Percentiles rank a stretch among this genome's conserved stretches.
phyloP scores from a whole-genome alignment of 2,113 vertebrate species.

The Bolborhynchus lineola region DNA sequence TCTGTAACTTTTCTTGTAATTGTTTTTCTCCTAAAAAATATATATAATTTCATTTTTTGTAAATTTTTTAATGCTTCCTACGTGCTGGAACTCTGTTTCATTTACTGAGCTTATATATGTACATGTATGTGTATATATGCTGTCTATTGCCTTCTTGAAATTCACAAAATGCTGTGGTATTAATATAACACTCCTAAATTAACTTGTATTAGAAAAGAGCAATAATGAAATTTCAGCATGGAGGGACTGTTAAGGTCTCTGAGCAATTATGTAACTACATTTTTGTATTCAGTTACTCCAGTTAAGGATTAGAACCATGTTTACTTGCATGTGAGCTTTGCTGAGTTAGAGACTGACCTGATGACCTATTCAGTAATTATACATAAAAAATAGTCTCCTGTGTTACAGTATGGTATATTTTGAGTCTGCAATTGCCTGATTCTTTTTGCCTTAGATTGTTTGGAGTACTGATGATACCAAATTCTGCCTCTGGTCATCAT shows the following conservation, averaged over 20 bases:
- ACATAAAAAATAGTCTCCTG: neutral
- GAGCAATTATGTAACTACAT: rapidly evolving
- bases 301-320: neutral
- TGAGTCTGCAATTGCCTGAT: neutral
- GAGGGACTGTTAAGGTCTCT: neutral
- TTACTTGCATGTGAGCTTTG: neutral
- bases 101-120: neutral
- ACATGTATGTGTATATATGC: neutral
- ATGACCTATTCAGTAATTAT: neutral
- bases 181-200: neutral
- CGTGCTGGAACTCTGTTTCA: neutral
- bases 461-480: neutral
- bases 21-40: neutral
- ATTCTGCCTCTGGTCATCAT: neutral
- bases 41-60: neutral
- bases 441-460: neutral
- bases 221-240: neutral
- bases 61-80: neutral
- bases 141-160: neutral
- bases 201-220: neutral
- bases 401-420: neutral
- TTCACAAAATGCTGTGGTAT: neutral
- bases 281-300: neutral
- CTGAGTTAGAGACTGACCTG: neutral
- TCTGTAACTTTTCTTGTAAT: neutral